Evolutionary conservation across 2,797 vertebrate species (phyloP).

Genomic region (Semaprochilodus insignis): DNA sequence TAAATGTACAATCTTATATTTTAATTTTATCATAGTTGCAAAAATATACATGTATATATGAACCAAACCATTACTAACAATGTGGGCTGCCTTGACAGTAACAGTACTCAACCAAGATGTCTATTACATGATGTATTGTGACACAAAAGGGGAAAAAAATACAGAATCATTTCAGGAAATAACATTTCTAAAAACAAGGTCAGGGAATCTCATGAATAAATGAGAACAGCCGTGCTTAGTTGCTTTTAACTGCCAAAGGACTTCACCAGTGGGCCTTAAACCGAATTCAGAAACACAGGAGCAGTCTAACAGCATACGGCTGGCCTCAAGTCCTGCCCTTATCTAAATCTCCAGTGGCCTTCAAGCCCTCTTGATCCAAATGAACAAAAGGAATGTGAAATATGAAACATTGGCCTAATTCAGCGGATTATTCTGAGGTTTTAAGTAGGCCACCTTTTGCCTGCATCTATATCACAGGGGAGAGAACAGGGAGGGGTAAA

Average conservation of each 20-base stretch:
- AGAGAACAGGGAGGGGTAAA: conserved; percentile 58
- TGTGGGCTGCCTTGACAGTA: background rate
- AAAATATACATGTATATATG: background rate
- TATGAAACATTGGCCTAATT: conserved; percentile 76
- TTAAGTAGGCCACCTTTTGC: conserved; percentile 75
- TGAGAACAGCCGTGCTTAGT: conserved; percentile 1
- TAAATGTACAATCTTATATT: background rate
- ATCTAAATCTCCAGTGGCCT: conserved; percentile 60
- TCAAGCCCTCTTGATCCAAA: conserved; percentile 67
- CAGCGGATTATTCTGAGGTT: conserved; percentile 75
- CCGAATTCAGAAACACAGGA: conserved; percentile 19
- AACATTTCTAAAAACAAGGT: background rate
- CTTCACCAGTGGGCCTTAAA: background rate
- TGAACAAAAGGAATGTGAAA: conserved; percentile 73
- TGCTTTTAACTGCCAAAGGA: conserved; percentile 10
- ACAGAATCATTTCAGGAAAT: background rate
- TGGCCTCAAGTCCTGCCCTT: conserved; percentile 56
- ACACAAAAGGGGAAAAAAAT: no score
- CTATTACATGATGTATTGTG: background rate
- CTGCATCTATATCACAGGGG: conserved; percentile 69
- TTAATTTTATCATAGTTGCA: background rate
- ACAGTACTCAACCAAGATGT: background rate
- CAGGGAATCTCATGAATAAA: conserved; percentile 13
- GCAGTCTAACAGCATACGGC: conserved; percentile 32
- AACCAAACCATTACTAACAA: background rate